Conservation (phyloP, 2,888 invertebrate species). For the Meta bourneti region DNA sequence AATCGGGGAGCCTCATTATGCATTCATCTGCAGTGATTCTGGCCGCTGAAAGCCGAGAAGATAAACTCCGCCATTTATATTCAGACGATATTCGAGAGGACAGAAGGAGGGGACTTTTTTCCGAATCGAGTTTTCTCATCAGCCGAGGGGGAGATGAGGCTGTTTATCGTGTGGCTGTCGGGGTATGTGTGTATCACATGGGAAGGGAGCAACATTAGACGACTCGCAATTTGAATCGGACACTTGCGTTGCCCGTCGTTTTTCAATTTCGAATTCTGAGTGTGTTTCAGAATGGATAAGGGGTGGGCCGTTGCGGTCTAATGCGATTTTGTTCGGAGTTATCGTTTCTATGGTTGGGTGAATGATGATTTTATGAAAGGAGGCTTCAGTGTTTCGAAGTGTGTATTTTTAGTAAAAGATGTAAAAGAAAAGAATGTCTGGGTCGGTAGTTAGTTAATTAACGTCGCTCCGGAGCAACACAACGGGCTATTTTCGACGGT, state of each 20-base stretch:
- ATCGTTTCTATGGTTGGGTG: not conserved
- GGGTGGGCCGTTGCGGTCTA: not conserved
- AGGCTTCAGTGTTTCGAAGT: too few species aligned
- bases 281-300: not conserved
- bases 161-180: not conserved
- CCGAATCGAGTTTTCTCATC: not conserved
- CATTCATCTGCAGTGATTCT: slow-evolving; percentile 64
- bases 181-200: not conserved
- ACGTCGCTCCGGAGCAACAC: too few species aligned
- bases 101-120: not conserved
- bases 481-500: too few species aligned
- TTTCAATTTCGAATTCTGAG: not conserved
- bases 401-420: too few species aligned
- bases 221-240: slow-evolving; percentile 1
- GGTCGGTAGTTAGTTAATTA: too few species aligned
- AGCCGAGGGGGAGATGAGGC: not conserved
- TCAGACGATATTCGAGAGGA: slow-evolving; percentile 53
- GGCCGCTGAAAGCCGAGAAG: slow-evolving; percentile 59
- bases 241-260: not conserved
- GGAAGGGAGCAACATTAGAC: slow-evolving; percentile 6
- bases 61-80: slow-evolving; percentile 61
- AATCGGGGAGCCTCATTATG: slow-evolving; percentile 30
- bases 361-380: not conserved
- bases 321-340: not conserved
- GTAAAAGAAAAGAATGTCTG: too few species aligned